Evolutionary conservation across 2,888 invertebrate genomes (phyloP), one percentile per base, ranked within the genome.

Genomic region (Cosmia trapezina): DNA sequence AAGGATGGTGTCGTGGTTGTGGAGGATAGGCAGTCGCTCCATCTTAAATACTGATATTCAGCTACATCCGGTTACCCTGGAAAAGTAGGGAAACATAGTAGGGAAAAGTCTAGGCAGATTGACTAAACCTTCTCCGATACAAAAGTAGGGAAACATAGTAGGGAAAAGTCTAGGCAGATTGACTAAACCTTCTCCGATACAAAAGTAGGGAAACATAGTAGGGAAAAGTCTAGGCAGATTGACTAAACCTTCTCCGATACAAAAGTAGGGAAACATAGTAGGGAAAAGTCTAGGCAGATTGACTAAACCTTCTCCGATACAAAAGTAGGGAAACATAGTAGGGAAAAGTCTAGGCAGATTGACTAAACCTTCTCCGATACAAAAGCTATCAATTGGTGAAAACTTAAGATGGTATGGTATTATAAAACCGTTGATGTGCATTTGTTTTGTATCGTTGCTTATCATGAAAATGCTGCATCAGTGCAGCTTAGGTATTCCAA

Each of bases 361-460:
- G 49, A 43, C 47, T 19, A 11, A 73, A 57, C n/a, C 22, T 51
- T 14, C 12, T 72, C 22, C 1, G 22, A 22, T 14, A 53, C 14
- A 53, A 53, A 54, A 61, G n/a, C 41, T n/a, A 28, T 47, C 3
- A 41, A 9, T n/a, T n/a, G 9, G 14, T 28, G 22, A 51, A 73
- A 45, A 51, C 17, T 22, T 53, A 37, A 19, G 8, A 45, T 41
- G 14, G 17, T n/a, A 45, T 41, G 14, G 17, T n/a, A 45, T 28
- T 7, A 4, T 17, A 71, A 47, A 49, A 28, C 41, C 28, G 71
- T 41, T n/a, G 33, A 76, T 66, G 28, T 12, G 12, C 9, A 37
- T 76, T 45, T 47, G 47, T 60, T 68, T 60, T 60, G 1, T 47
- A 47, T 49, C 19, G 1, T 33, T 22, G 45, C 6, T 28, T 11